Conservation (phyloP, 1,140 invertebrate species). For the Anastrepha ludens region DNA sequence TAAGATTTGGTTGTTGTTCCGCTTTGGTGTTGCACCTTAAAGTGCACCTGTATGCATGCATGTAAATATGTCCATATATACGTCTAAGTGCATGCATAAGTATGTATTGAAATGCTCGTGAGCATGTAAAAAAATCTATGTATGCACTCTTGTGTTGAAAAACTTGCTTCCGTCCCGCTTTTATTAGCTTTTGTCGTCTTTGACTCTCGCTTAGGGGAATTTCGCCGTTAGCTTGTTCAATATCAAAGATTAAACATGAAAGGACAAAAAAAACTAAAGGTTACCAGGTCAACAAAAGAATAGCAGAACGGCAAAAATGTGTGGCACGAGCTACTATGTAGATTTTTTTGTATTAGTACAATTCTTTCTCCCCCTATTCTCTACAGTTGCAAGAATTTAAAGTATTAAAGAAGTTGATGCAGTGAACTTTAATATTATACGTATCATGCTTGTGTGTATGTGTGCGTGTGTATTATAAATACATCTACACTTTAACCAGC, state of each 20-base stretch:
- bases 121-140: too few species aligned
- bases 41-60: too few species aligned
- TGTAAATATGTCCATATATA: too few species aligned
- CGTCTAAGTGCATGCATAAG: too few species aligned
- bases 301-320: not conserved
- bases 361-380: not conserved
- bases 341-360: not conserved
- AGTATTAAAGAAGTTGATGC: not conserved
- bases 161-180: not conserved
- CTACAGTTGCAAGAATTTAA: not conserved
- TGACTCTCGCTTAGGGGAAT: not conserved
- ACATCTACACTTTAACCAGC: not conserved
- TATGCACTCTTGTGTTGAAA: not conserved
- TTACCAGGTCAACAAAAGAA: constrained; percentile 19
- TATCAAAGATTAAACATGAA: not conserved
- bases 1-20: too few species aligned
- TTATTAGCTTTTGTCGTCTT: not conserved
- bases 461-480: not conserved
- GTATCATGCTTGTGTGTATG: not conserved
- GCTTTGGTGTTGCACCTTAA: too few species aligned
- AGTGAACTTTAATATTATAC: not conserved
- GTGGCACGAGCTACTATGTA: not conserved
- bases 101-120: too few species aligned
- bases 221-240: not conserved
- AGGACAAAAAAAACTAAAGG: not conserved